Conservation (phyloP, 2,888 invertebrate genomes). For the Digitonthophagus gazella region DNA sequence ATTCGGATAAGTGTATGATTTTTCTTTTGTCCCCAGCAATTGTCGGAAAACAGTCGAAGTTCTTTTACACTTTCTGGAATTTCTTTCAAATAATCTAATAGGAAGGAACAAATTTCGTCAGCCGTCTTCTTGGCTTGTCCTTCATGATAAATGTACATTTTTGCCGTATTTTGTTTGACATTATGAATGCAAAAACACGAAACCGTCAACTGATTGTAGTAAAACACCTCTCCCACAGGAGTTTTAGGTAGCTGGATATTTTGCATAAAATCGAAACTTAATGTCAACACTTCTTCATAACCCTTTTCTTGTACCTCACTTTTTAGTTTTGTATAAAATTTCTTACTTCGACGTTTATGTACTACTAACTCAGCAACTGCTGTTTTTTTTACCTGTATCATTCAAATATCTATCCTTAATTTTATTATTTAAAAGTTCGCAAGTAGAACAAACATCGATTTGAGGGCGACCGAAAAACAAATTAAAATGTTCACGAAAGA, state of each 20-base stretch:
- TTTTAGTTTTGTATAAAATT: constrained; percentile 30
- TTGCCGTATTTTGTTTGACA: no score
- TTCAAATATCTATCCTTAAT: no score
- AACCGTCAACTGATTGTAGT: no score
- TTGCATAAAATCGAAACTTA: constrained; percentile 37
- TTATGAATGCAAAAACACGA: no score
- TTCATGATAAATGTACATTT: no score
- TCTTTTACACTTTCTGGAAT: constrained; percentile 11
- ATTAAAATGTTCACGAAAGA: background rate
- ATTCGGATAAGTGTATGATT: constrained; percentile 29
- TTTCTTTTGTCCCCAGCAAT: constrained; percentile 31
- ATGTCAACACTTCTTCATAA: constrained; percentile 3
- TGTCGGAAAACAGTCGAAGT: constrained; percentile 29
- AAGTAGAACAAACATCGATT: no score
- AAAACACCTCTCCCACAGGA: constrained; percentile 23
- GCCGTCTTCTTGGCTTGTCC: no score
- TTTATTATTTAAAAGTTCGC: no score
- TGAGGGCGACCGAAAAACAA: no score
- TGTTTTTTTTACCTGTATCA: constrained; percentile 10
- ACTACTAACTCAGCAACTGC: constrained; percentile 34
- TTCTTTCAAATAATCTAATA: no score
- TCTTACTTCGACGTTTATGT: constrained; percentile 33
- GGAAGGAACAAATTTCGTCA: no score
- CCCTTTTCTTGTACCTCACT: constrained; percentile 20
- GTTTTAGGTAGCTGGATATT: constrained; percentile 34